Evolutionary conservation across 2,797 vertebrate species (phyloP).

Genomic region (Tokudaia muenninki): DNA sequence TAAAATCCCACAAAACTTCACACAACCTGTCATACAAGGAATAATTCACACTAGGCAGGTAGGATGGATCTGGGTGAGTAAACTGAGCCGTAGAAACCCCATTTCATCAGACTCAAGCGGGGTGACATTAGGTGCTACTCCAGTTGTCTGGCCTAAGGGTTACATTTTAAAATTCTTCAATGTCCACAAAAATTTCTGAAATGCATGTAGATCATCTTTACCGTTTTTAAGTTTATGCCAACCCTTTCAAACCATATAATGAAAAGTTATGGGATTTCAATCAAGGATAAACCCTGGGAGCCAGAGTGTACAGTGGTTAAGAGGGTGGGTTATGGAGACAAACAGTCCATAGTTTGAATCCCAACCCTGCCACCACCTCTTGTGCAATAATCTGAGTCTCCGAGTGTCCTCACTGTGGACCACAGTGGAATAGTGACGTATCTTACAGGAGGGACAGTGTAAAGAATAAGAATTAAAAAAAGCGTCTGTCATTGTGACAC

Average conservation of each 20-base stretch:
- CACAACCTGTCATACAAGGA: constrained; percentile 26
- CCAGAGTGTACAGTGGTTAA: constrained; percentile 32
- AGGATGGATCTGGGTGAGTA: constrained; percentile 27
- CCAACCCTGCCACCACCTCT: constrained; percentile 5
- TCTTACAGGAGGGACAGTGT: not conserved
- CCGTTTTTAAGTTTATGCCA: constrained; percentile 69
- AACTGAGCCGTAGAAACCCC: not conserved
- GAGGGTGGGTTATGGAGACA: constrained; percentile 32
- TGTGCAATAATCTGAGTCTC: not conserved
- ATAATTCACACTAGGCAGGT: not conserved
- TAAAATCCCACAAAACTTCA: constrained; percentile 44
- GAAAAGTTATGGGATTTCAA: constrained; percentile 70
- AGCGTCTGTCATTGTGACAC: not conserved
- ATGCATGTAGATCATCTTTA: constrained; percentile 67
- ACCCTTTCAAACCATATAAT: constrained; percentile 62
- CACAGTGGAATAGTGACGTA: not conserved
- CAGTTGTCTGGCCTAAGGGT: constrained; percentile 23
- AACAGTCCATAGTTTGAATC: constrained; percentile 38
- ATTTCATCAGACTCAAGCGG: constrained; percentile 43
- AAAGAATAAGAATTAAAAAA: not conserved
- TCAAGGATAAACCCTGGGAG: constrained; percentile 58
- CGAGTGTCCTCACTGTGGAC: not conserved
- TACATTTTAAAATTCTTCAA: constrained; percentile 62
- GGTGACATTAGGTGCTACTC: constrained; percentile 43
- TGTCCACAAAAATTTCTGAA: constrained; percentile 75